Conservation (phyloP, 1,140 invertebrate genomes). For the Thaumetopoea pityocampa region DNA sequence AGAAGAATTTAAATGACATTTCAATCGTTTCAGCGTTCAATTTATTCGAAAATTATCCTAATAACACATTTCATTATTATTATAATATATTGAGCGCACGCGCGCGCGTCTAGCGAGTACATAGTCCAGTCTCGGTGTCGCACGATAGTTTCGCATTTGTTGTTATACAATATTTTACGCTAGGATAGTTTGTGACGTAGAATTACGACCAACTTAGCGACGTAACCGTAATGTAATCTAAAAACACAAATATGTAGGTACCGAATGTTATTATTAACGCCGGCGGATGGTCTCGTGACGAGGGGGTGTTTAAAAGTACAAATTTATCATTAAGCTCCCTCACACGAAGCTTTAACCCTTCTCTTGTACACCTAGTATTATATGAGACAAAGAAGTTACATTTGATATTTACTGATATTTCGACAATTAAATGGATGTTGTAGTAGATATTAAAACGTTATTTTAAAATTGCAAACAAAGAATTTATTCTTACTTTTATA, state of each 20-base stretch:
- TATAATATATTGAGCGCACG: slow-evolving; percentile 17
- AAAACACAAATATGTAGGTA: slow-evolving; percentile 54
- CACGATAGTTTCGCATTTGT: slow-evolving; percentile 13
- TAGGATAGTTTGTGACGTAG: slow-evolving; percentile 65
- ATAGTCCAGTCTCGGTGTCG: slow-evolving; percentile 16
- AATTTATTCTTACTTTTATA: too few relatives aligned
- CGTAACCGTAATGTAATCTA: slow-evolving; percentile 60
- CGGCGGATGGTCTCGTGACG: slow-evolving; percentile 30
- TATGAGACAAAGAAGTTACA: slow-evolving; percentile 55
- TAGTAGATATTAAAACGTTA: too few relatives aligned
- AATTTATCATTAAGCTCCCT: slow-evolving; percentile 60
- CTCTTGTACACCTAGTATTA: slow-evolving; percentile 58
- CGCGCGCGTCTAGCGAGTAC: slow-evolving; percentile 16
- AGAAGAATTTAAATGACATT: slow-evolving; percentile 37
- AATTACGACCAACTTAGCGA: slow-evolving; percentile 64
- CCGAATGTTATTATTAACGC: slow-evolving; percentile 34
- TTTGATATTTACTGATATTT: slow-evolving; percentile 55
- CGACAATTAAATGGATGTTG: slow-evolving; percentile 56
- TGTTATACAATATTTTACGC: slow-evolving; percentile 49
- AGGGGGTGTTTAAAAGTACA: slow-evolving; percentile 54
- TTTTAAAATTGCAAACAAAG: too few relatives aligned
- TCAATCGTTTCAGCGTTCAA: slow-evolving; percentile 63
- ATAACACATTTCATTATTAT: slow-evolving; percentile 28
- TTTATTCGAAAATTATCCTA: slow-evolving; percentile 57
- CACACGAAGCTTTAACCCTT: slow-evolving; percentile 54